Evolutionary conservation across 2,888 invertebrate genomes (phyloP), one percentile per base, ranked within the genome.

Genomic region (Yponomeuta plumbellus): DNA sequence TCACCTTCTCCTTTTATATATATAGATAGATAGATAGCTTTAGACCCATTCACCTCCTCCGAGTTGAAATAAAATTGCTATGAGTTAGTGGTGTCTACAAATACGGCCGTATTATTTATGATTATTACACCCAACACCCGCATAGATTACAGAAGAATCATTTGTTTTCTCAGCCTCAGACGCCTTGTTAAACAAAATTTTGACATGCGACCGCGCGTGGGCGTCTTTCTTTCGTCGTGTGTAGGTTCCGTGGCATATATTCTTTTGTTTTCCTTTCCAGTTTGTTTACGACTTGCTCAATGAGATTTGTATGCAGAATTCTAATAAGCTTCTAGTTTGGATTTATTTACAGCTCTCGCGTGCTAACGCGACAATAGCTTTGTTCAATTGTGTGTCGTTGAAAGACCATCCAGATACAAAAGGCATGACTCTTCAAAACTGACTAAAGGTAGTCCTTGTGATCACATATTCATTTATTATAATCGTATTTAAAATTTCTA

Each of bases 201-300:
- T 80, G 80, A 85, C 82, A 78, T 79, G 77, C 72, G 70, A 67
- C 68, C 68, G 67, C 57, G 66, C 74, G 86, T 86, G 75, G 86
- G 86, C 76, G 85, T 80, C 75, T 75, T 77, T 79, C 74, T 78
- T 76, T 75, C 20, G 70, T 57, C 57, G 65, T 63, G 79, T 80
- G 85, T 86, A 79, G 80, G 81, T 69, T 74, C 72, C 82, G 75
- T 81, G 80, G 75, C 73, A 72, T 75, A 77, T 79, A 80, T 83
- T 83, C 83, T 82, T 85, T 88, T 86, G 86, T 86, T 84, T 78
- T 72, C 74, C 74, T 77, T 77, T 79, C 77, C 74, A 76, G 75
- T 77, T 75, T 75, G 74, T 78, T 76, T 76, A 73, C 79, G 71
- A 69, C 44, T 70, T 68, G 68, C 61, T 39, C 52, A 65, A 23